phyloP scores from a whole-genome alignment of 2,797 vertebrate genomes.

The Bryconaethiops microstoma region DNA sequence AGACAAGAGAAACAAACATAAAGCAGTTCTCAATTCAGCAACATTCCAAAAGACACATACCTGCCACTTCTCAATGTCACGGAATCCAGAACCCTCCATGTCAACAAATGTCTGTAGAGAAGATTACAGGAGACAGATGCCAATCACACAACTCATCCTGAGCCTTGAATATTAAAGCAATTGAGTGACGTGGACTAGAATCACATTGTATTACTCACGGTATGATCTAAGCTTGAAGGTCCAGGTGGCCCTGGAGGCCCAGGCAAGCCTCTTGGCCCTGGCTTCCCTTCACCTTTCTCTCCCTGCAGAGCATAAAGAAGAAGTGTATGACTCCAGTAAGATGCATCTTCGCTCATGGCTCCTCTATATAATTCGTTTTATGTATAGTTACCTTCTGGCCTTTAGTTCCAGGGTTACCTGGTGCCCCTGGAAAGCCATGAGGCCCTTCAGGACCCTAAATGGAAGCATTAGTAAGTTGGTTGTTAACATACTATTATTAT shows the following conservation, averaged over 20 bases:
- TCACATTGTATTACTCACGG: constrained; percentile 59
- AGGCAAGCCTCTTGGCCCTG: constrained; percentile 80
- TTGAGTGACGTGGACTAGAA: not conserved
- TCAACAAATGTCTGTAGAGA: constrained; percentile 83
- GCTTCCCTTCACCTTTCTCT: constrained; percentile 78
- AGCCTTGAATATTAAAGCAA: not conserved
- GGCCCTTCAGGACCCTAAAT: constrained; percentile 83
- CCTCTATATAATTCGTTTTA: not conserved
- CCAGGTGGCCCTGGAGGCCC: constrained; percentile 88
- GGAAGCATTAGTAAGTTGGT: not conserved
- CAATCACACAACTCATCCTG: not conserved
- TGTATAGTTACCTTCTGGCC: constrained; percentile 83
- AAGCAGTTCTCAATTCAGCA: not conserved
- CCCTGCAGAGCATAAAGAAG: constrained; percentile 74
- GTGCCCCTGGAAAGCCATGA: constrained; percentile 80
- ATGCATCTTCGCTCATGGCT: not conserved
- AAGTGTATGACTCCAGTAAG: not conserved
- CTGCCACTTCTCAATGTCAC: constrained; percentile 77
- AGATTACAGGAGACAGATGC: not conserved
- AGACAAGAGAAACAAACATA: not conserved
- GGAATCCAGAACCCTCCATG: constrained; percentile 92
- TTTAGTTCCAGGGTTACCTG: constrained; percentile 78
- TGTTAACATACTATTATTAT: not conserved
- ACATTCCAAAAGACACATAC: constrained; percentile 64
- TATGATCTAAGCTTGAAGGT: constrained; percentile 58